Conservation (phyloP, 64 coral and sea anemone genomes). For the Montipora foliosa region DNA sequence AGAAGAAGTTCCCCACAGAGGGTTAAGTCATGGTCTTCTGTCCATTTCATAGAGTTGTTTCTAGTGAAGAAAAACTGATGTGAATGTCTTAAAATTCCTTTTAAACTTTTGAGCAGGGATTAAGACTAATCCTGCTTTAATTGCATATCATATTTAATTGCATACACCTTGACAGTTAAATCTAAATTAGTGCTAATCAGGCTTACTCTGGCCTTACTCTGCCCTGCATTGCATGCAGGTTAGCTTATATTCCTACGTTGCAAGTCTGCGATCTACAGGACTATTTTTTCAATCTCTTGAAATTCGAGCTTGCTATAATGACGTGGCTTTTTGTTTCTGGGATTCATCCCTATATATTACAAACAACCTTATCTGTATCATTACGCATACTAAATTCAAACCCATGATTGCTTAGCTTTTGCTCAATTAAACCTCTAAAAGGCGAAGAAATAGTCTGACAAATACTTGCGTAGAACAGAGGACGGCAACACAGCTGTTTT, state of each 20-base stretch:
- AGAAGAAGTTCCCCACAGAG: constrained; percentile 24
- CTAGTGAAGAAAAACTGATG: neutral
- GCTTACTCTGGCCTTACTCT: neutral
- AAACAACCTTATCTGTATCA: too few species aligned
- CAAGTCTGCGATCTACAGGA: neutral
- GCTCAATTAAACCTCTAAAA: neutral
- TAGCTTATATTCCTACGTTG: neutral
- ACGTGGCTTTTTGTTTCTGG: constrained; percentile 4
- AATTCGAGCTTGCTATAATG: neutral
- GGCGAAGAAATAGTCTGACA: neutral
- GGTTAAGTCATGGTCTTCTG: constrained; percentile 16
- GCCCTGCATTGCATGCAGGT: neutral
- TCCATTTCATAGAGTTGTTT: constrained; percentile 49
- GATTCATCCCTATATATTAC: neutral
- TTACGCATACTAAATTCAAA: neutral
- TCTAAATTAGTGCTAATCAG: neutral
- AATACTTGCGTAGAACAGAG: neutral
- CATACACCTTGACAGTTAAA: neutral
- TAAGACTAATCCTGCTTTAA: neutral
- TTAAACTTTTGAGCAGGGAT: neutral
- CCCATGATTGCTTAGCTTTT: neutral
- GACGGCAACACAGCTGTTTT: neutral
- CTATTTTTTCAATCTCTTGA: neutral
- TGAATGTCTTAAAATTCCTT: neutral
- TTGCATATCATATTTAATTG: neutral